Base-by-base conservation (phyloP, 2,888 invertebrate genomes). In the Dolomedes plantarius region DNA sequence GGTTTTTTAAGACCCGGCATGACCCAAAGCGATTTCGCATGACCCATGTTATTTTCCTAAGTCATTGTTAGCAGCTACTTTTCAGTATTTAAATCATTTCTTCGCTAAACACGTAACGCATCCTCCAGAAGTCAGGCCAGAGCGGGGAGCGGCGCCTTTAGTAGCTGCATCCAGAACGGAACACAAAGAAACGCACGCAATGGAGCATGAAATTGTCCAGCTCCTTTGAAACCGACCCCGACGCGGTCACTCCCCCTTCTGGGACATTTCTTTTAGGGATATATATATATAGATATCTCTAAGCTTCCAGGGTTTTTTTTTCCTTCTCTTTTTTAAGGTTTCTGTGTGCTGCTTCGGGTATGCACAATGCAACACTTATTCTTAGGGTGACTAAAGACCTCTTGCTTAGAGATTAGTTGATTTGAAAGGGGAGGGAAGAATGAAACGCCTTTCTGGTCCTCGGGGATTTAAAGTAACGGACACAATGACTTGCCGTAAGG, bases 181-280 rank as follows among this genome's bases (percentile, higher is more conserved):
- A 7, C 23, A 56, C 19, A 65, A 68, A 74, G 46, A 74, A 68
- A 28, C 36, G 67, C 80, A 67, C 56, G 50, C 80, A 31, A 73
- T 72, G 67, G 41, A 36, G 31, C 80, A 28, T 80, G 80, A 80
- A 80, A 80, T 80, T 80, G 80, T 80, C 80, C 80, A 67, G 67
- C 39, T 74, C 80, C 74, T 74, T 80, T 80, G 73, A 56, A 80
- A 29, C 72, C 65, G 27, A 64, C 62, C 72, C 72, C 79, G 65
- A 36, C 56, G 31, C 28, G 46, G 78, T 23, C 46, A 29, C 69
- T 56, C 69, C 69, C 19, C 56, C 23, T 36, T 65, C 6, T 5
- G 56, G 56, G 16, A 7, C 7, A 6, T 56, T 56, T 56, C 23
- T 23, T 56, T 56, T 56, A 56, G 19, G 11, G 6, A n/a, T n/a